These are phyloP conservation scores for Belonocnema kinseyi DNA, from an alignment of 1,140 invertebrate species.

Conservation along the genomic window DNA sequence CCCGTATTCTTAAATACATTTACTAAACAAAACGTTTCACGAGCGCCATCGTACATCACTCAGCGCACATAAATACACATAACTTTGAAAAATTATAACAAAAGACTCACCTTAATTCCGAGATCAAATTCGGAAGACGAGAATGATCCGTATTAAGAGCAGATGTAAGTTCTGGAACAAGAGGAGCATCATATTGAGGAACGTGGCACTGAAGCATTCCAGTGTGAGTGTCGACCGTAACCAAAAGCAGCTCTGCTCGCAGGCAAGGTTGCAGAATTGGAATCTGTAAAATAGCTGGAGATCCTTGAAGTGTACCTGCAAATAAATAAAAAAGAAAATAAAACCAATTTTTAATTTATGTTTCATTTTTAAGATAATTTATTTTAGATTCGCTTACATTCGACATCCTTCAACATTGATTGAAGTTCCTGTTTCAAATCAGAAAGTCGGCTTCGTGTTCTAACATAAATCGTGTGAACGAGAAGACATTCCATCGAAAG, in stretches of 20 bases:
- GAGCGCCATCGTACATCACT: no score
- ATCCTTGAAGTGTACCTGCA: slow-evolving; percentile 82
- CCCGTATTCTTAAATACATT: no score
- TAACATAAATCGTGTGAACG: slow-evolving; percentile 97
- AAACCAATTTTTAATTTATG: slow-evolving; percentile 11
- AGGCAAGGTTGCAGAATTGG: slow-evolving; percentile 92
- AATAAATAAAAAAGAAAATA: slow-evolving; percentile 3
- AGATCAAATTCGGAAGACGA: slow-evolving; percentile 82
- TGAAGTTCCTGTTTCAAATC: slow-evolving; percentile 90
- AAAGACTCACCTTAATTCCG: slow-evolving; percentile 79
- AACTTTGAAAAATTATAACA: slow-evolving; percentile 8
- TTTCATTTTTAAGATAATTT: not conserved
- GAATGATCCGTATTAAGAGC: slow-evolving; percentile 87
- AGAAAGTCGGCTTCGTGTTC: slow-evolving; percentile 87
- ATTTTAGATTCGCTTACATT: slow-evolving; percentile 77
- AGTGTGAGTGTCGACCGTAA: slow-evolving; percentile 96
- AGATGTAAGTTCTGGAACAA: slow-evolving; percentile 88
- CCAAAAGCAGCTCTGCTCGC: slow-evolving; percentile 91
- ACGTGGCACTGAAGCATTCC: slow-evolving; percentile 93
- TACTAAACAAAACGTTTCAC: no score
- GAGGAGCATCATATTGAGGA: slow-evolving; percentile 90
- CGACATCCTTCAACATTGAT: slow-evolving; percentile 83
- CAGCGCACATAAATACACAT: no score
- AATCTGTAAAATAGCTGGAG: slow-evolving; percentile 92
- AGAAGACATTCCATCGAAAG: slow-evolving; percentile 95